These are phyloP conservation scores for Halocaridina rubra DNA, from an alignment of 2,888 invertebrate species.

Conservation along the genomic window DNA sequence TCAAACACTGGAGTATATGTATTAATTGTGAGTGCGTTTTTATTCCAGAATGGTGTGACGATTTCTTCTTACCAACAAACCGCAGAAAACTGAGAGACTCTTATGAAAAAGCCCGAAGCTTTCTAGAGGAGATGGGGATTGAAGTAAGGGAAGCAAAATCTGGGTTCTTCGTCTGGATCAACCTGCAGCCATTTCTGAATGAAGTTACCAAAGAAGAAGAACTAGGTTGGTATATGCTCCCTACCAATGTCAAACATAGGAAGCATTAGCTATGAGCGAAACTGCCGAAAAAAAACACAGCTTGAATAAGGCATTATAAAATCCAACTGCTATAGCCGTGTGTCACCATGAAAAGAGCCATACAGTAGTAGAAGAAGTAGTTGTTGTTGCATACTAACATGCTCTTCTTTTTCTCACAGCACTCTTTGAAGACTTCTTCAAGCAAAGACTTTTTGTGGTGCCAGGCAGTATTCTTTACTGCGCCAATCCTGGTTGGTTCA, in stretches of 20 bases:
- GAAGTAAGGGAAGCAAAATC: background rate
- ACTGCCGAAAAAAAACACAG: too few relatives aligned
- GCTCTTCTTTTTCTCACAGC: too few relatives aligned
- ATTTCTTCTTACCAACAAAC: background rate
- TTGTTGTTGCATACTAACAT: too few relatives aligned
- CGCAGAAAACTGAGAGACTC: background rate
- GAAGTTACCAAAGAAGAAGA: background rate
- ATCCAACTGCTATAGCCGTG: too few relatives aligned
- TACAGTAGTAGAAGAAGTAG: too few relatives aligned
- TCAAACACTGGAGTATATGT: too few relatives aligned
- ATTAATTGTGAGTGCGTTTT: too few relatives aligned
- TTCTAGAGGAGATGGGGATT: background rate
- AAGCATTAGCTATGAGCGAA: too few relatives aligned
- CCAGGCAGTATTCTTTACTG: background rate
- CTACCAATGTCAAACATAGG: too few relatives aligned
- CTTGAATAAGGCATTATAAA: too few relatives aligned
- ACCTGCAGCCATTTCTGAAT: background rate
- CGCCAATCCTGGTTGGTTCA: background rate
- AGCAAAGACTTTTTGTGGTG: background rate
- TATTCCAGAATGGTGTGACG: background rate
- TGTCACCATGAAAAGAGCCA: too few relatives aligned
- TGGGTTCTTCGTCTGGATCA: background rate
- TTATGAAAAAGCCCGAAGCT: background rate
- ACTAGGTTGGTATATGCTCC: too few relatives aligned
- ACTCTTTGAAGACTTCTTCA: background rate